A percentile compares a stretch with the other conserved stretches of the same genome.
Evolutionary conservation across 2,113 vertebrate genomes (phyloP).

Genomic region (Brienomyrus longianalis): DNA sequence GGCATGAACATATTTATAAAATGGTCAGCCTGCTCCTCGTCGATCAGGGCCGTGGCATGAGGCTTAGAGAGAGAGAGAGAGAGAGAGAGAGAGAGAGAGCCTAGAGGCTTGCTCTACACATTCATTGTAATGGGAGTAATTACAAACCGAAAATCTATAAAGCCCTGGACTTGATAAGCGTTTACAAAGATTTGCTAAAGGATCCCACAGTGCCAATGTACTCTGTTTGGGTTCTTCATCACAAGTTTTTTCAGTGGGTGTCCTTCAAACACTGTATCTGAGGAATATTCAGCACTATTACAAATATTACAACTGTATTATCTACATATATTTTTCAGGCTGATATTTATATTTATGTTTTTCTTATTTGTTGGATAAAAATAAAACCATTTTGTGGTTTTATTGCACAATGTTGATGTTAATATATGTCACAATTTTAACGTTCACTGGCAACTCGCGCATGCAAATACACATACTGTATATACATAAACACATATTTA

Average conservation of each 20-base stretch:
- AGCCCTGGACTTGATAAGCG: slow-evolving; percentile 16
- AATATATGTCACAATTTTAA: not conserved
- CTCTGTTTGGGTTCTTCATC: not conserved
- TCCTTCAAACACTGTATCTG: not conserved
- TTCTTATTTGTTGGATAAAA: not conserved
- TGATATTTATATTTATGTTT: not conserved
- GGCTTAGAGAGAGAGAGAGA: slow-evolving; percentile 2
- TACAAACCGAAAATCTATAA: slow-evolving; percentile 23
- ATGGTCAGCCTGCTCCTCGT: slow-evolving; percentile 41
- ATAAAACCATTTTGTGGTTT: not conserved
- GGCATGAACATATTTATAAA: slow-evolving; percentile 62
- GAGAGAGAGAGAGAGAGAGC: slow-evolving; percentile 20
- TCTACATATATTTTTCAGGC: not conserved
- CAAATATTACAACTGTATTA: not conserved
- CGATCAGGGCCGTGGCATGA: slow-evolving; percentile 44
- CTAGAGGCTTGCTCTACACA: slow-evolving; percentile 29
- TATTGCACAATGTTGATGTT: not conserved
- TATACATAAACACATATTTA: not conserved
- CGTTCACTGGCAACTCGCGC: not conserved
- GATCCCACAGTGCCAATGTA: not conserved
- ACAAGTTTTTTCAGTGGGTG: not conserved
- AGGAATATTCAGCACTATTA: not conserved
- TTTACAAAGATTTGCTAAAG: slow-evolving; percentile 17
- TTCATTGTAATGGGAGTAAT: slow-evolving; percentile 19
- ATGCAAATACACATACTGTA: not conserved